phyloP scores from a whole-genome alignment of 53 echinoderm and acorn worm species.

The Henricia sp. region DNA sequence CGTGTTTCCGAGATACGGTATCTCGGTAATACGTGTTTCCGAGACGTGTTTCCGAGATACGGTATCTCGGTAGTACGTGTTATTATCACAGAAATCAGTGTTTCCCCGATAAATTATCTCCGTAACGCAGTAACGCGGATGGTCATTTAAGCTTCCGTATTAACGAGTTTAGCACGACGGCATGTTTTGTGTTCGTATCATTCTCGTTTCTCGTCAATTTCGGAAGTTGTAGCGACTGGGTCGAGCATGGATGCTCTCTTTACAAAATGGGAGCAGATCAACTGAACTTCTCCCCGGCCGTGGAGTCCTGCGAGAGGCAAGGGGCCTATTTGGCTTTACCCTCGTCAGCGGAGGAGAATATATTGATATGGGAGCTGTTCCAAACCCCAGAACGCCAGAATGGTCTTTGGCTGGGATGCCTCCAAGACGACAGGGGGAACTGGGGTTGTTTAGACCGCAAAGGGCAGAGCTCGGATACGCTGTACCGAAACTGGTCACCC shows the following conservation, averaged over 20 bases:
- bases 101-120: too few relatives aligned
- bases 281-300: neutral
- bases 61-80: too few relatives aligned
- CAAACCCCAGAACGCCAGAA: neutral
- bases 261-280: neutral
- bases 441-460: neutral
- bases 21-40: too few relatives aligned
- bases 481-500: conserved; percentile 1
- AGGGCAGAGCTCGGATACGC: neutral
- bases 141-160: too few relatives aligned
- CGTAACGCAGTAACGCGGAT: too few relatives aligned
- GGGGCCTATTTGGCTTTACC: neutral
- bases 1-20: too few relatives aligned
- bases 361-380: neutral
- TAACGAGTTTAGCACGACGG: too few relatives aligned
- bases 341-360: neutral
- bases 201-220: too few relatives aligned
- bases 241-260: neutral
- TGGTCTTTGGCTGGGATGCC: neutral
- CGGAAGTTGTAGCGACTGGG: neutral
- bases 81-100: too few relatives aligned
- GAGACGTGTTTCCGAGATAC: too few relatives aligned
- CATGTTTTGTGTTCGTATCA: too few relatives aligned
- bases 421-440: neutral
- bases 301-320: neutral